Percentiles rank a stretch among this genome's conserved stretches.
Evolutionary conservation across 2,888 invertebrate genomes (phyloP).

Genomic region (Caenorhabditis sp.): DNA sequence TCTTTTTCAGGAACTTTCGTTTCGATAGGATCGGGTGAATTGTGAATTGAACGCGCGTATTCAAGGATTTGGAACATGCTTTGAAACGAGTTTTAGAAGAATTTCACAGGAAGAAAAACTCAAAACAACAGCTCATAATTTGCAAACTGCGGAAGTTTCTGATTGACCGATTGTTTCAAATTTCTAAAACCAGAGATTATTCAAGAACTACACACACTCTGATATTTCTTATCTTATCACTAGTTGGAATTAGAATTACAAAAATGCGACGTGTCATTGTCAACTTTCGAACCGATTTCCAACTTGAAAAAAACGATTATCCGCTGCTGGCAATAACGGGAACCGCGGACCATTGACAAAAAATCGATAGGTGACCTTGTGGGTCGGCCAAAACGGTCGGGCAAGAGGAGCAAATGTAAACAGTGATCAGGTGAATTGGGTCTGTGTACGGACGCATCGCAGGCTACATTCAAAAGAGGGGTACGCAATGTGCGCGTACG

Average conservation of each 20-base stretch:
- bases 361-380: constrained; percentile 4
- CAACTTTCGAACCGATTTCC: no score
- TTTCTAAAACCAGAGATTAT: not conserved
- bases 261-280: not conserved
- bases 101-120: not conserved
- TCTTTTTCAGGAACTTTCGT: not conserved
- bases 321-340: no score
- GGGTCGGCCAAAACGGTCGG: constrained; percentile 1
- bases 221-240: not conserved
- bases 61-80: not conserved
- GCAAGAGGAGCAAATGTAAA: constrained; percentile 4
- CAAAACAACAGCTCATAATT: not conserved
- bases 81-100: not conserved
- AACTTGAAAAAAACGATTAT: no score
- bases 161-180: no score
- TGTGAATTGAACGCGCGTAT: not conserved
- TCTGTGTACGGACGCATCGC: not conserved
- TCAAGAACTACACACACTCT: not conserved
- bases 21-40: not conserved
- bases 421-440: not conserved
- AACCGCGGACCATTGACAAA: not conserved
- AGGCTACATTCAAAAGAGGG: not conserved
- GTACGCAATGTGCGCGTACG: not conserved
- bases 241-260: not conserved
- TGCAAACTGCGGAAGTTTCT: no score